A percentile compares a stretch with the other conserved stretches of the same genome.
Evolutionary conservation across 2,797 vertebrate species (phyloP).

Genomic region (Telmatherina bonti): DNA sequence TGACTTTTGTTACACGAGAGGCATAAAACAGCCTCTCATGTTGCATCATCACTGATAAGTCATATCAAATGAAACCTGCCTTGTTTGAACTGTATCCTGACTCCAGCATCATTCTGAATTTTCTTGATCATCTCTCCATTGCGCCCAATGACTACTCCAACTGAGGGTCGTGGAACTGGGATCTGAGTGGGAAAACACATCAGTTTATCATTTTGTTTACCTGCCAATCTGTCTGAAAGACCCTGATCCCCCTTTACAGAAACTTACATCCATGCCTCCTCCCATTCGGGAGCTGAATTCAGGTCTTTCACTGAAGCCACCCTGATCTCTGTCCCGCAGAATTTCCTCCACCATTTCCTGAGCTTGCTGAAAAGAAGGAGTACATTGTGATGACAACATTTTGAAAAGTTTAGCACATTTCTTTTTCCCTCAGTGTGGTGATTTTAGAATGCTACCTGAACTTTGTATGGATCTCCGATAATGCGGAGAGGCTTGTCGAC

Average conservation of each 20-base stretch:
- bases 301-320: conserved; percentile 86
- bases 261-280: conserved; percentile 80
- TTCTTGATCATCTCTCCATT: conserved; percentile 95
- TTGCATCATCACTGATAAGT: neutral
- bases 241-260: neutral
- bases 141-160: conserved; percentile 91
- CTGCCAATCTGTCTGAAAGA: conserved; percentile 5
- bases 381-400: neutral
- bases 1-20: neutral
- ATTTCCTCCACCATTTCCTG: conserved; percentile 95
- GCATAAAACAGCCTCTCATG: neutral
- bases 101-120: conserved; percentile 92
- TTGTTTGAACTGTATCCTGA: conserved; percentile 94
- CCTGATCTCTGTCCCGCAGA: conserved; percentile 88
- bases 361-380: conserved; percentile 84
- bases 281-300: conserved; percentile 88
- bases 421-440: neutral
- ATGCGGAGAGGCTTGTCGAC: conserved; percentile 92
- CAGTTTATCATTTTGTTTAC: neutral
- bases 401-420: neutral
- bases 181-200: conserved; percentile 75
- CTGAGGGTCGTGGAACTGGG: conserved; percentile 90
- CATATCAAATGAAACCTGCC: conserved; percentile 66
- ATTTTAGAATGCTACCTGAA: conserved; percentile 80
- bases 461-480: conserved; percentile 93